Percentiles rank a stretch among this genome's conserved stretches.
Evolutionary conservation across 2,113 vertebrate species (phyloP).

Genomic region (Gracilinanus agilis): DNA sequence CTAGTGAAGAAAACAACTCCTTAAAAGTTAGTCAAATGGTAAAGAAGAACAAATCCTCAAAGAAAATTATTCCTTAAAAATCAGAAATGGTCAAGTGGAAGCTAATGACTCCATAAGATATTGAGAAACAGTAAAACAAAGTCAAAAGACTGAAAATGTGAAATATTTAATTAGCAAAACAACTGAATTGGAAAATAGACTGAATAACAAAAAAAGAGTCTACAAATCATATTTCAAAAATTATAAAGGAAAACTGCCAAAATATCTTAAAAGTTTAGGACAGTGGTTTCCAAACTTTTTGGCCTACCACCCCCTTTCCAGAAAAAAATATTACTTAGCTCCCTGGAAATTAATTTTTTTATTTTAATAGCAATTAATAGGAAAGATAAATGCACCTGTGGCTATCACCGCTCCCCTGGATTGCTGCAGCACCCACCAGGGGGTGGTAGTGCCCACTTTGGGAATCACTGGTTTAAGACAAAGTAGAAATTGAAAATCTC

Average conservation of each 20-base stretch:
- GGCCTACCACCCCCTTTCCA: no score
- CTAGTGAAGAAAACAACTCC: no score
- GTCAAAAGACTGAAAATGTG: background rate
- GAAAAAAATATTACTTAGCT: no score
- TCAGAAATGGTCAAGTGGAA: background rate
- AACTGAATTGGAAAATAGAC: background rate
- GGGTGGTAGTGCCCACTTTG: no score
- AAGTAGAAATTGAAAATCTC: background rate
- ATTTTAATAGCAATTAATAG: no score
- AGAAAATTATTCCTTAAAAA: background rate
- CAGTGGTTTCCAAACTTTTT: no score
- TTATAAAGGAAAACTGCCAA: background rate
- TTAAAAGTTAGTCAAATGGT: background rate
- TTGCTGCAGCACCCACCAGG: no score
- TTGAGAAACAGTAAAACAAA: background rate
- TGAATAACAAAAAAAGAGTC: background rate
- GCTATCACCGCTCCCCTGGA: no score
- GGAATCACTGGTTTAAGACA: no score
- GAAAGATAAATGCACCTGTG: no score
- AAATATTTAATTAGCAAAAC: background rate
- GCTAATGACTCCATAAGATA: background rate
- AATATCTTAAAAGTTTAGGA: background rate
- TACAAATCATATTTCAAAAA: background rate
- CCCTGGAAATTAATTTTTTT: no score
- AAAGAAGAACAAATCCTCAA: background rate